phyloP scores from a whole-genome alignment of 1,140 invertebrate genomes.

The Oscheius sp. region DNA sequence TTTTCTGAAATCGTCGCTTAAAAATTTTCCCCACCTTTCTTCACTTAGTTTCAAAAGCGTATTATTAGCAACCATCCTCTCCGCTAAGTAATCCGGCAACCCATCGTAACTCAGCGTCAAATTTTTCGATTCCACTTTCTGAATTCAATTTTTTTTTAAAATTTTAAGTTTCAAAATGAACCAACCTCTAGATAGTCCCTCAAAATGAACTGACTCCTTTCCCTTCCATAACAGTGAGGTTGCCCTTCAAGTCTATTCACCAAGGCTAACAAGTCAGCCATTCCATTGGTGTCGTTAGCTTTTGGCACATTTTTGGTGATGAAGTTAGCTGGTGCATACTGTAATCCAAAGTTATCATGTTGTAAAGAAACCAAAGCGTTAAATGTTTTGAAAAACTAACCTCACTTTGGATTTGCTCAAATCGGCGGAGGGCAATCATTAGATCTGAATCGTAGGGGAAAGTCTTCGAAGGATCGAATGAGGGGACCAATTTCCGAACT shows the following conservation, averaged over 20 bases:
- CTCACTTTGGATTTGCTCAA: slow-evolving; percentile 37
- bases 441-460: slow-evolving; percentile 44
- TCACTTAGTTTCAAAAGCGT: background rate
- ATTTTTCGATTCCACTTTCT: background rate
- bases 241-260: slow-evolving; percentile 6
- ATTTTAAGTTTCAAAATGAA: background rate
- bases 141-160: background rate
- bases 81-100: background rate
- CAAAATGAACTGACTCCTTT: slow-evolving; percentile 10
- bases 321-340: slow-evolving; percentile 53
- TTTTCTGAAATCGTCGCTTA: background rate
- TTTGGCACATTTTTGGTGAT: slow-evolving; percentile 46
- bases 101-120: background rate
- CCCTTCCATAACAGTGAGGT: slow-evolving; percentile 13
- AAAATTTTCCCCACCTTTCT: background rate
- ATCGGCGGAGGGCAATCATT: slow-evolving; percentile 30
- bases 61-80: slow-evolving; percentile 8
- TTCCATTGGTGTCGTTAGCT: slow-evolving; percentile 28
- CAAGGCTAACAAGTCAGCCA: slow-evolving; percentile 36
- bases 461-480: slow-evolving; percentile 53
- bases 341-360: slow-evolving; percentile 26
- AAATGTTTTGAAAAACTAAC: slow-evolving; percentile 11
- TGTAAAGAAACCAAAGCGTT: slow-evolving; percentile 9
- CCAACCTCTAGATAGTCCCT: slow-evolving; percentile 22
- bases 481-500: slow-evolving; percentile 43